Percentiles rank a stretch among this genome's conserved stretches.
These are phyloP conservation scores for Eumeta japonica DNA, from an alignment of 1,140 invertebrate species.

Conservation along the genomic window DNA sequence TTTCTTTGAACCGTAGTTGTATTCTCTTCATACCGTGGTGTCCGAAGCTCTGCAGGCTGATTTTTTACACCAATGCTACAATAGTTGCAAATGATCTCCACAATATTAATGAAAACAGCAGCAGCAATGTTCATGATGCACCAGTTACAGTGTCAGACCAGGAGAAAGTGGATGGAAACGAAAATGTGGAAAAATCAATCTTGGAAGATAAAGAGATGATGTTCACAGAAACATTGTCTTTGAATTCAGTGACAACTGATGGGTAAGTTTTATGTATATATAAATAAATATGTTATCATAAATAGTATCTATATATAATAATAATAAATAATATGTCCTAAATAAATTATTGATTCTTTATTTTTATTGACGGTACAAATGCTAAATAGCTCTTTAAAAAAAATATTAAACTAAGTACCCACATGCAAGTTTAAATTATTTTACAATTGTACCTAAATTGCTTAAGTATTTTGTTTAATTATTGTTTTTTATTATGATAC, in stretches of 20 bases:
- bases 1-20: slow-evolving; percentile 29
- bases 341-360: too few relatives aligned
- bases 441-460: too few relatives aligned
- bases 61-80: slow-evolving; percentile 20
- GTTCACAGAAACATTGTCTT: slow-evolving; percentile 50
- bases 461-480: too few relatives aligned
- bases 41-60: slow-evolving; percentile 41
- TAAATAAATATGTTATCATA: too few relatives aligned
- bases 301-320: too few relatives aligned
- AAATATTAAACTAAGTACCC: too few relatives aligned
- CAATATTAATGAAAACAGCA: slow-evolving; percentile 41
- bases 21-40: slow-evolving; percentile 43
- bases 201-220: slow-evolving; percentile 37
- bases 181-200: slow-evolving; percentile 13
- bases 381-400: too few relatives aligned
- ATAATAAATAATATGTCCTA: too few relatives aligned
- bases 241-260: slow-evolving; percentile 58
- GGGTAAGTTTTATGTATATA: too few relatives aligned
- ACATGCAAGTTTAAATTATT: too few relatives aligned
- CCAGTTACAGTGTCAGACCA: slow-evolving; percentile 7
- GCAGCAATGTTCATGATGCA: slow-evolving; percentile 14
- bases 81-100: slow-evolving; percentile 41
- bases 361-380: too few relatives aligned
- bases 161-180: slow-evolving; percentile 14
- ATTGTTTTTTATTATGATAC: too few relatives aligned